Evolutionary conservation across 2,797 vertebrate genomes (phyloP).

Genomic region (Poeciliopsis paucimaculata): DNA sequence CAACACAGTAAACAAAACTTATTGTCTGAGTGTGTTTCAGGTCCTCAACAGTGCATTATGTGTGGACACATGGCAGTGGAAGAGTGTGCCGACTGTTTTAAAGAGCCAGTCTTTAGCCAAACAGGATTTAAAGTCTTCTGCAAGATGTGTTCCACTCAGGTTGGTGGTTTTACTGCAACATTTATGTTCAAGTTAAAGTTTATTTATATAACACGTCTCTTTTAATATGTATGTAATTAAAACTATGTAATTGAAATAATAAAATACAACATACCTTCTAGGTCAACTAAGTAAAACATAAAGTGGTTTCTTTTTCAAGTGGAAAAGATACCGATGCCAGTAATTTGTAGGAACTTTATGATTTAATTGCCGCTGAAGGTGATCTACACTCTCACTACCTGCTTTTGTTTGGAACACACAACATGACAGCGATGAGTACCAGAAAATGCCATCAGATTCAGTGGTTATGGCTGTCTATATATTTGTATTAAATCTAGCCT

Average conservation of each 20-base stretch:
- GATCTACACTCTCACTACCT: background rate
- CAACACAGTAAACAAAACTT: background rate
- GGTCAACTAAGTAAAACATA: background rate
- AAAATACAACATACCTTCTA: background rate
- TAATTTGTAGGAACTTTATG: background rate
- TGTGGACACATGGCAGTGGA: slow-evolving; percentile 81
- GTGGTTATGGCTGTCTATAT: background rate
- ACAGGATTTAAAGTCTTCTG: slow-evolving; percentile 89
- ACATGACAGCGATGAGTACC: background rate
- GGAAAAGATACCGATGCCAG: background rate
- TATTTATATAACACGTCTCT: background rate
- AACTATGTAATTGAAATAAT: background rate
- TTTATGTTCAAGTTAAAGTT: background rate
- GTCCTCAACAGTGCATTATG: slow-evolving; percentile 86
- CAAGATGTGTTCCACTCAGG: slow-evolving; percentile 82
- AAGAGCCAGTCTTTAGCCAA: slow-evolving; percentile 79
- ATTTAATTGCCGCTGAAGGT: background rate
- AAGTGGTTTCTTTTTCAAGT: background rate
- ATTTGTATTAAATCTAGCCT: background rate
- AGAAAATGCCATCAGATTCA: background rate
- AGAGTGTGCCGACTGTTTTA: slow-evolving; percentile 87
- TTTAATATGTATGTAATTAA: too few species aligned
- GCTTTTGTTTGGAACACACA: background rate
- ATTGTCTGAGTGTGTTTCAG: slow-evolving; percentile 69
- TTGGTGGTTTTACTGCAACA: slow-evolving; percentile 8